Conservation (phyloP, 2,797 vertebrate genomes). For the Acanthis flammea region DNA sequence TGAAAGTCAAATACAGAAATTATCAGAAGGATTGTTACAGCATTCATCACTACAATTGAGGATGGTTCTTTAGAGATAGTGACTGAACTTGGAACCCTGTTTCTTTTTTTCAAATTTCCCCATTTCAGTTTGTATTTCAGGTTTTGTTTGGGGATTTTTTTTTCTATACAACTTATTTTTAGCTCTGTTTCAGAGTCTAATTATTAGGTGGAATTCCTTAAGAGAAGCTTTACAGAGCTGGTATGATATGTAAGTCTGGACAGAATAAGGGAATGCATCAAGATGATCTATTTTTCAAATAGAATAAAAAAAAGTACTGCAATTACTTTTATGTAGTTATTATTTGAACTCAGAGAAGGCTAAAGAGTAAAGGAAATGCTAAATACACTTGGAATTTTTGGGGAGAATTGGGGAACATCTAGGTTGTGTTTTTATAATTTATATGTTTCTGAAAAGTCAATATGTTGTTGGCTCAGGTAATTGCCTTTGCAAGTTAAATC, state of each 20-base stretch:
- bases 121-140: neutral
- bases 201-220: neutral
- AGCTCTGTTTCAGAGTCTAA: neutral
- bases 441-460: neutral
- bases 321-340: neutral
- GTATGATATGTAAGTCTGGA: neutral
- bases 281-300: neutral
- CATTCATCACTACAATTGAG: neutral
- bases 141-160: neutral
- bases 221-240: neutral
- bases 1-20: neutral
- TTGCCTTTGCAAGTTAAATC: neutral
- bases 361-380: neutral
- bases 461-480: neutral
- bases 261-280: neutral
- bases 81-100: neutral
- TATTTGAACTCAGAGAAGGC: neutral
- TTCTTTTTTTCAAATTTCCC: neutral
- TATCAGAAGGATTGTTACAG: neutral
- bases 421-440: neutral
- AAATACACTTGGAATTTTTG: neutral
- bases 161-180: neutral
- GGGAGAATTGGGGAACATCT: neutral
- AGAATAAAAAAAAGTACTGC: neutral
- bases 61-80: neutral